These are phyloP conservation scores for Erithacus rubecula DNA, from an alignment of 2,797 vertebrate genomes.

Conservation along the genomic window DNA sequence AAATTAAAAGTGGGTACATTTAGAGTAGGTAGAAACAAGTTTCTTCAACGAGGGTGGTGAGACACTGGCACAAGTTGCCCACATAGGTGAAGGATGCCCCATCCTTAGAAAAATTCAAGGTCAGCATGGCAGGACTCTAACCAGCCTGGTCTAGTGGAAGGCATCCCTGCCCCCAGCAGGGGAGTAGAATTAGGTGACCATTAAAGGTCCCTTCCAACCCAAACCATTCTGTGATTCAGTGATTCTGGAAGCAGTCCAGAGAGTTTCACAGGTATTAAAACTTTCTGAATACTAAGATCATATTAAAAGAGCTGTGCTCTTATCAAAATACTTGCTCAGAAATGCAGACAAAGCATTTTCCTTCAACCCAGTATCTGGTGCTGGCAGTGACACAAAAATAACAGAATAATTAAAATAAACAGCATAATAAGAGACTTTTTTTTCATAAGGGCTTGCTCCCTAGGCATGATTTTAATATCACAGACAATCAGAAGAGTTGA, in stretches of 20 bases:
- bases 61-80: neutral
- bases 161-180: fast-evolving
- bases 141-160: neutral
- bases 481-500: neutral
- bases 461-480: neutral
- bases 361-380: neutral
- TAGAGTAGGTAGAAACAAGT: neutral
- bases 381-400: neutral
- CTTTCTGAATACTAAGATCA: neutral
- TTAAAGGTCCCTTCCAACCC: neutral
- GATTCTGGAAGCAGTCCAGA: neutral
- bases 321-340: neutral
- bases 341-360: neutral
- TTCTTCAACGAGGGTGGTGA: neutral
- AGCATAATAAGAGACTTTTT: neutral
- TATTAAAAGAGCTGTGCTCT: neutral
- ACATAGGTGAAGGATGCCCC: neutral
- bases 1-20: neutral
- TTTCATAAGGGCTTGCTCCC: neutral
- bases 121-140: neutral
- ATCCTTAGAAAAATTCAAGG: neutral
- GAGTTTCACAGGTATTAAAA: neutral
- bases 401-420: neutral
- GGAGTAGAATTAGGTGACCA: neutral
- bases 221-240: neutral